These are phyloP conservation scores for Perizoma flavofasciatum DNA, from an alignment of 2,888 invertebrate genomes.

Conservation along the genomic window DNA sequence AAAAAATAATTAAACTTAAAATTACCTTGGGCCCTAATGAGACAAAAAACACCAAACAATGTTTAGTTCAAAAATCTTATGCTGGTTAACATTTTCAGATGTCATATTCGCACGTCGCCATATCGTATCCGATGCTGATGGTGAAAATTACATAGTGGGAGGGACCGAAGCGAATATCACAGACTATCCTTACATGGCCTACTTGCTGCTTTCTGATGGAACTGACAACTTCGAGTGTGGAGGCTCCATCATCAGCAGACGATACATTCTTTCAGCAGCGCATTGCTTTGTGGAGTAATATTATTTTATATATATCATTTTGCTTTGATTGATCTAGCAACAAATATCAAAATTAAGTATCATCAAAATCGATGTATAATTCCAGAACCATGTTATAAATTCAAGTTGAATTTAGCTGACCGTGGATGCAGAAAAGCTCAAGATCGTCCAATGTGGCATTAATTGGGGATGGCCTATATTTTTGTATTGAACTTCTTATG, in stretches of 20 bases:
- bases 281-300: slow-evolving; percentile 55
- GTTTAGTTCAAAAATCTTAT: too few species aligned
- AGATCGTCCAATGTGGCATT: too few species aligned
- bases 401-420: background rate
- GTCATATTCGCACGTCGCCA: slow-evolving; percentile 23
- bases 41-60: too few species aligned
- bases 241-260: slow-evolving; percentile 57
- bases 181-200: slow-evolving; percentile 57
- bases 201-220: slow-evolving; percentile 48
- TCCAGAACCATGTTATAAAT: too few species aligned
- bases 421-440: background rate
- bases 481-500: too few species aligned
- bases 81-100: slow-evolving; percentile 20
- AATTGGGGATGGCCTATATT: too few species aligned
- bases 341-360: too few species aligned
- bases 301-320: background rate
- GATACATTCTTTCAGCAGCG: slow-evolving; percentile 62
- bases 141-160: slow-evolving; percentile 46
- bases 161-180: slow-evolving; percentile 54
- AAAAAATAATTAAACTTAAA: too few species aligned
- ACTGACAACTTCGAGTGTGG: slow-evolving; percentile 56
- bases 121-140: slow-evolving; percentile 6
- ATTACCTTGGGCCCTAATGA: too few species aligned
- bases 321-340: too few species aligned
- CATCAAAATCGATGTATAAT: too few species aligned